Evolutionary conservation across 2,113 vertebrate species (phyloP).

Genomic region (Eretmochelys imbricata): DNA sequence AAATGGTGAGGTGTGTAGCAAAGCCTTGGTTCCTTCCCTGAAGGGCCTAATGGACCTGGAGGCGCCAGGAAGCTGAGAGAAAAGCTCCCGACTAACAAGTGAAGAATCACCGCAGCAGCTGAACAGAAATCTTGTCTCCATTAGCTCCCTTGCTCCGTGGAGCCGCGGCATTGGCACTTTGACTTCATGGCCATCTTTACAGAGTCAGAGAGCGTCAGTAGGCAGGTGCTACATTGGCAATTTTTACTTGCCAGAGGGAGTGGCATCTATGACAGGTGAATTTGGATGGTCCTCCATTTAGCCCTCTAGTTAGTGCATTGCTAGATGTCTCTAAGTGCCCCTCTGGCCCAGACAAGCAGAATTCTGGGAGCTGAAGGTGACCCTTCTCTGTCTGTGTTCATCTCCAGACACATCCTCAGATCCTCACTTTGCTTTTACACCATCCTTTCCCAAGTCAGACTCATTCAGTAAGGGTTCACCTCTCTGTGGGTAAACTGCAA

Average conservation of each 20-base stretch:
- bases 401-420: not conserved
- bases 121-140: not conserved
- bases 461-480: no score
- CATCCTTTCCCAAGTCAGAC: not conserved
- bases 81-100: not conserved
- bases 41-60: rapidly evolving
- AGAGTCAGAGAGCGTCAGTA: not conserved
- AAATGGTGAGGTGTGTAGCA: not conserved
- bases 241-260: not conserved
- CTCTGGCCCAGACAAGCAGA: not conserved
- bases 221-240: not conserved
- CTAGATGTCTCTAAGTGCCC: not conserved
- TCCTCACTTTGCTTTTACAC: not conserved
- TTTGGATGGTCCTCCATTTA: not conserved
- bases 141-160: not conserved
- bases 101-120: not conserved
- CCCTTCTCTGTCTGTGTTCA: not conserved
- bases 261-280: not conserved
- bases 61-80: not conserved
- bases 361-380: not conserved
- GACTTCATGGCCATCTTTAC: not conserved
- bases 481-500: no score
- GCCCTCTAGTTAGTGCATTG: not conserved
- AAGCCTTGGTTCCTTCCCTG: not conserved
- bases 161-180: not conserved